These are phyloP conservation scores for Phengaris alcon DNA, from an alignment of 2,888 invertebrate species.

Conservation along the genomic window DNA sequence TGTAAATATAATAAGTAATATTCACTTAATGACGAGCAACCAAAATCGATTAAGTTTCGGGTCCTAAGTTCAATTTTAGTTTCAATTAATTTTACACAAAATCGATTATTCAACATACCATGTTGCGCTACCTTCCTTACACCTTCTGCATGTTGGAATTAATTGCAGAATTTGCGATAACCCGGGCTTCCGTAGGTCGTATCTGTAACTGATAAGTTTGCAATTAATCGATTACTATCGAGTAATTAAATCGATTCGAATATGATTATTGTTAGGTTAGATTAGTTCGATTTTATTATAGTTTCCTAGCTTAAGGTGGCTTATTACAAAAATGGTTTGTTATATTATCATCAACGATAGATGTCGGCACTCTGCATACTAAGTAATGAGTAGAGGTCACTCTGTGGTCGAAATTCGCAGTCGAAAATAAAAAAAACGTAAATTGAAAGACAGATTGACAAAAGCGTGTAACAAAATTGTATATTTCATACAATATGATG, in stretches of 20 bases:
- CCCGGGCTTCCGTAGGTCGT: slow-evolving; percentile 35
- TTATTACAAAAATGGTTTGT: no score
- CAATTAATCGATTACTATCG: slow-evolving; percentile 55
- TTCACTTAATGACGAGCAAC: background rate
- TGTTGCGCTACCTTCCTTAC: slow-evolving; percentile 39
- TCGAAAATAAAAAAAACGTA: no score
- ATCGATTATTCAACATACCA: slow-evolving; percentile 30
- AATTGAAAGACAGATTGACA: no score
- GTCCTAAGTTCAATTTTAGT: background rate
- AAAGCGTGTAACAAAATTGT: no score
- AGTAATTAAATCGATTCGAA: slow-evolving; percentile 39
- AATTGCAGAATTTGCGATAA: slow-evolving; percentile 47
- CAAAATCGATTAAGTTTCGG: background rate
- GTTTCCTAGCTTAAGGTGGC: background rate
- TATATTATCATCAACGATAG: no score
- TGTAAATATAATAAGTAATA: no score
- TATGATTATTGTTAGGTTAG: slow-evolving; percentile 32
- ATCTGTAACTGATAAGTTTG: slow-evolving; percentile 41
- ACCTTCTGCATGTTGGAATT: slow-evolving; percentile 56
- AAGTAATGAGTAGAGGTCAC: no score
- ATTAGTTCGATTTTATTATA: background rate
- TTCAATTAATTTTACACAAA: background rate
- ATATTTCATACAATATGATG: no score
- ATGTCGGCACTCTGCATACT: no score
- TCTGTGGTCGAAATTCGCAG: no score